Conservation (phyloP, 2,888 invertebrate species). For the Lamproptera curius region DNA sequence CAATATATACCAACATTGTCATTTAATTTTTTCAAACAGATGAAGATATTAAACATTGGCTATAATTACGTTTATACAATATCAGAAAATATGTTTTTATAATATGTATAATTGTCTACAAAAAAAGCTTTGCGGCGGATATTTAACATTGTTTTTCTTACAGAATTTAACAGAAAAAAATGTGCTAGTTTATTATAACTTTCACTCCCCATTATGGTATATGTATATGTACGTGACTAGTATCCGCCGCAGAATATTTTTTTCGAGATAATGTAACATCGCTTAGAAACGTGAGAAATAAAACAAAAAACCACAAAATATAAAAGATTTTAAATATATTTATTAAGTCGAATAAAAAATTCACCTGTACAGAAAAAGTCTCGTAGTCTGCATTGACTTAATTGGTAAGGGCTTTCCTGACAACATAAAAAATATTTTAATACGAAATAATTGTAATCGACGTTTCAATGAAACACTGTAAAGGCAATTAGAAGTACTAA, state of each 20-base stretch:
- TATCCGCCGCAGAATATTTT: constrained; percentile 14
- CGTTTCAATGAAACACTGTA: no score
- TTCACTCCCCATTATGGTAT: constrained; percentile 3
- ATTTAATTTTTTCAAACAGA: neutral
- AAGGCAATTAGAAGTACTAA: no score
- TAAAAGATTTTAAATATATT: constrained; percentile 1
- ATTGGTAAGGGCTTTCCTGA: no score
- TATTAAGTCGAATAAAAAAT: neutral
- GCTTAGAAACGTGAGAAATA: constrained; percentile 49
- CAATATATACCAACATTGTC: no score
- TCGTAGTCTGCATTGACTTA: neutral
- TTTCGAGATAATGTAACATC: constrained; percentile 42
- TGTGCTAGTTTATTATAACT: constrained; percentile 11
- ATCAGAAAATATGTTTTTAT: neutral
- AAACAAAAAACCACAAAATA: constrained; percentile 34
- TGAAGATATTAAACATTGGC: neutral
- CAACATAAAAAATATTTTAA: no score
- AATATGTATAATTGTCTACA: no score
- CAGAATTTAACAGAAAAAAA: neutral
- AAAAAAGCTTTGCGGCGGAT: neutral
- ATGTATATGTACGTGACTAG: constrained; percentile 7
- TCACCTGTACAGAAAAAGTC: neutral
- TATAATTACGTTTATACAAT: neutral
- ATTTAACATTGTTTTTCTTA: neutral
- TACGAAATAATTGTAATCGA: no score